Conservation (phyloP, 2,113 vertebrate genomes). For the Phrynocephalus versicolor region DNA sequence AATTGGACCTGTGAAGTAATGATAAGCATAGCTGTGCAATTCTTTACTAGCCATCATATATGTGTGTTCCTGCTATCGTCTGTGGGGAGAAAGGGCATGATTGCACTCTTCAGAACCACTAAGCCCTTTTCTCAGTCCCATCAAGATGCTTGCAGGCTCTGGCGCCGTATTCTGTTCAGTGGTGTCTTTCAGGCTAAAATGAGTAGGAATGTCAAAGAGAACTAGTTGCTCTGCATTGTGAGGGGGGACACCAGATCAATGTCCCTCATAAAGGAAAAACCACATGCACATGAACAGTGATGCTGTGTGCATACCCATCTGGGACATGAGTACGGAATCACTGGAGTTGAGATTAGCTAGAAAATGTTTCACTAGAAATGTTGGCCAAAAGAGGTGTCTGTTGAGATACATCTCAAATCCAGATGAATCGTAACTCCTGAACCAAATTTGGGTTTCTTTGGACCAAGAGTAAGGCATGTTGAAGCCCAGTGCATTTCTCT, state of each 20-base stretch:
- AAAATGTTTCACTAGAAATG: background rate
- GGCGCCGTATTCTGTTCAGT: background rate
- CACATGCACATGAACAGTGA: too few relatives aligned
- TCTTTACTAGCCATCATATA: constrained; percentile 19
- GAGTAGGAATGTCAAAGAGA: background rate
- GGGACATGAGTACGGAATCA: background rate
- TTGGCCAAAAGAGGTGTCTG: background rate
- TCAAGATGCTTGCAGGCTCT: background rate
- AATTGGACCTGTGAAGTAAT: constrained; percentile 46
- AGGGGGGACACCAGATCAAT: background rate
- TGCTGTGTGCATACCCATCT: too few relatives aligned
- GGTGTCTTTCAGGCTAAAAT: background rate
- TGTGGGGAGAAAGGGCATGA: background rate
- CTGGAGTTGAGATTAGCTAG: background rate
- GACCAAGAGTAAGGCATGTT: background rate
- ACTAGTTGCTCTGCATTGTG: background rate
- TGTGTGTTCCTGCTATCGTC: background rate
- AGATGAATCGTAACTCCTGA: background rate
- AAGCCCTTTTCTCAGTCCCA: background rate
- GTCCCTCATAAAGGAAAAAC: background rate
- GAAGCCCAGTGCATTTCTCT: background rate
- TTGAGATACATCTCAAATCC: background rate
- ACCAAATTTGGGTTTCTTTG: background rate
- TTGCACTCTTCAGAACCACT: background rate
- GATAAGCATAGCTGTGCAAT: constrained; percentile 34